Conservation (phyloP, 64 coral and sea anemone species). For the Dendrophyllia cribrosa region DNA sequence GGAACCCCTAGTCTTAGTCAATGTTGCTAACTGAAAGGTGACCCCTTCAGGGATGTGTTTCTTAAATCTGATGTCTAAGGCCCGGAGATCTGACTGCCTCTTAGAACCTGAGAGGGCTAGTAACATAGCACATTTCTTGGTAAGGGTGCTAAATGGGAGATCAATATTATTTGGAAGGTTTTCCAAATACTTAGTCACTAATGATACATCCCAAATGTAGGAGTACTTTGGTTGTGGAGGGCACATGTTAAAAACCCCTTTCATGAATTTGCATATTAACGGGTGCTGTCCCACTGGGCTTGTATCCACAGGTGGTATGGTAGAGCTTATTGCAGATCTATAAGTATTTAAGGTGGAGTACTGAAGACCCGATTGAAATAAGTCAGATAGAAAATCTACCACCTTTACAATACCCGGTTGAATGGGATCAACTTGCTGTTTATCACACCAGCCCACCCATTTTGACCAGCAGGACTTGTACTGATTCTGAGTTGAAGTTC, state of each 20-base stretch:
- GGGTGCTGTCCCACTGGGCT: slow-evolving; percentile 12
- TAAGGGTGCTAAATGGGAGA: not conserved
- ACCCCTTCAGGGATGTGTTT: slow-evolving; percentile 3
- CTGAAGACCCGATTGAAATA: slow-evolving; percentile 3
- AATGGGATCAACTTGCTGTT: slow-evolving; percentile 31
- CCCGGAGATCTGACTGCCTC: slow-evolving; percentile 16
- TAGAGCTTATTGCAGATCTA: slow-evolving; percentile 2
- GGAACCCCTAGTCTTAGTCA: slow-evolving; percentile 18
- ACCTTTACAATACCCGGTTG: not conserved
- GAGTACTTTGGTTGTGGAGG: slow-evolving; percentile 1
- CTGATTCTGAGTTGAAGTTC: slow-evolving; percentile 32
- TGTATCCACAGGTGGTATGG: not conserved
- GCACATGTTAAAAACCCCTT: not conserved
- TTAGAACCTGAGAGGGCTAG: slow-evolving; percentile 16
- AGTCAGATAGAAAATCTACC: slow-evolving; percentile 18
- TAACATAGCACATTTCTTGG: slow-evolving; percentile 22
- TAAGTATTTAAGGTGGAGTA: slow-evolving; percentile 14
- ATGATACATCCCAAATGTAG: slow-evolving; percentile 41
- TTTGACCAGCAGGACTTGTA: slow-evolving; percentile 40
- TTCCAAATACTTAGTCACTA: slow-evolving; percentile 9
- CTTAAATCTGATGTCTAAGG: slow-evolving; percentile 35
- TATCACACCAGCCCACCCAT: slow-evolving; percentile 21
- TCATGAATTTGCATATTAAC: slow-evolving; percentile 18
- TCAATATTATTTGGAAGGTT: not conserved
- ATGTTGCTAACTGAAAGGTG: slow-evolving; percentile 23